Evolutionary conservation across 2,888 invertebrate species (phyloP), one percentile per base, ranked within the genome.

Genomic region (Quadriops clusia): DNA sequence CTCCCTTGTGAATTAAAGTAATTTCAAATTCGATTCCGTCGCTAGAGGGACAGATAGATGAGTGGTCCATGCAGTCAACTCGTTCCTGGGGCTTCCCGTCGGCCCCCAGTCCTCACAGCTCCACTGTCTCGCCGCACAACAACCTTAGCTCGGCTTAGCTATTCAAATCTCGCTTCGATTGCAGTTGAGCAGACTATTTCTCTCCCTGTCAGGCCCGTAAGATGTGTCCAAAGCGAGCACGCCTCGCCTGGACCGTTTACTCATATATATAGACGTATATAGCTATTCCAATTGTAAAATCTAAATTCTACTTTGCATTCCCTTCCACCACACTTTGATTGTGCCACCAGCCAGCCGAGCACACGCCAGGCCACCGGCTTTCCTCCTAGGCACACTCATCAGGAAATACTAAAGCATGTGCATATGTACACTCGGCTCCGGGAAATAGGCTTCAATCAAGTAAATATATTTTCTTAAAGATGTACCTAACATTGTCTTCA

Each of bases 11-110:
- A 61, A 61, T 61, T 61, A 61, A 61, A 61, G 58, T 60, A 60
- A 61, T 61, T 61, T 60, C 60, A 60, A 60, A 61, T 61, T 61
- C 61, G 61, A 61, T 60, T 60, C 58, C 57, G 56, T 54, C 57
- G 56, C 56, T 53, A 53, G 57, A 60, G 60, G 60, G 59, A 60
- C 58, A 57, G 58, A 59, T 58, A 60, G 58, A 61, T 61, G 59
- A 60, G 59, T 59, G 59, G 58, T 58, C 51, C 56, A 58, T 50
- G 47, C 50, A 51, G 45, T 51, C 60, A 58, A 53, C 51, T 46
- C 55, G 56, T 54, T 56, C 42, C 40, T 46, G 43, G 41, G 45
- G 50, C 47, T 50, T 51, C 51, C 47, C 46, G 47, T 45, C 53
- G 55, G 46, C 46, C 44, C 49, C 47, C 50, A 45, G 40, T 41